A percentile compares a stretch with the other conserved stretches of the same genome.
phyloP scores from a whole-genome alignment of 2,888 invertebrate genomes.

The Osedax frankpressi region DNA sequence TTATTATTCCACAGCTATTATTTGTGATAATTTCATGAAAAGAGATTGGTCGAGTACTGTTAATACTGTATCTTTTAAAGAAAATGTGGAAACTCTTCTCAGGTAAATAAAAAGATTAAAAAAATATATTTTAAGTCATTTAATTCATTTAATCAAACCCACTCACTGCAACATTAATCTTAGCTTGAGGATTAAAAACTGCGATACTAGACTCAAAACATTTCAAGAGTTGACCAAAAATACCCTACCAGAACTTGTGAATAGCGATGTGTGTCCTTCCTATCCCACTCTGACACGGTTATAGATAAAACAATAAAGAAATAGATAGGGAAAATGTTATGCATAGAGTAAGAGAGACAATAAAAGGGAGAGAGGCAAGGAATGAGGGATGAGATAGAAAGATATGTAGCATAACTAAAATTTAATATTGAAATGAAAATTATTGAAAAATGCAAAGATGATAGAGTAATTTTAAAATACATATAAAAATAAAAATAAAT shows the following conservation, averaged over 20 bases:
- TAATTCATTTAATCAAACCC: background rate
- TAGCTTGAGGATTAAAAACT: background rate
- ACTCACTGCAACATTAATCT: background rate
- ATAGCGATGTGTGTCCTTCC: too few relatives aligned
- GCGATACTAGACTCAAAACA: background rate
- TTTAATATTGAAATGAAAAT: too few relatives aligned
- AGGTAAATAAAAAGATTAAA: background rate
- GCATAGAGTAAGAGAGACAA: too few relatives aligned
- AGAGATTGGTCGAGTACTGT: background rate
- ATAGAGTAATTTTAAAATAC: too few relatives aligned
- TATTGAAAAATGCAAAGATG: too few relatives aligned
- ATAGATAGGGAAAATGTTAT: too few relatives aligned
- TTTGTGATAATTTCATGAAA: background rate
- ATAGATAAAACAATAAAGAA: too few relatives aligned
- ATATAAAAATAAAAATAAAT: too few relatives aligned
- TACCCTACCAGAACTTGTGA: background rate
- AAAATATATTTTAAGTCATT: background rate
- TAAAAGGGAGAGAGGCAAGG: too few relatives aligned
- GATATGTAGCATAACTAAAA: too few relatives aligned
- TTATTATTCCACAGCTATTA: background rate
- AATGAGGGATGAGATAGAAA: too few relatives aligned
- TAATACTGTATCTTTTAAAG: background rate
- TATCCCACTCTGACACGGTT: too few relatives aligned
- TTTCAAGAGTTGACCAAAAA: background rate
- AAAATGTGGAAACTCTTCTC: background rate